phyloP scores from a whole-genome alignment of 37 sponge, comb jelly and placozoan species.

The Eunapius fragilis region DNA sequence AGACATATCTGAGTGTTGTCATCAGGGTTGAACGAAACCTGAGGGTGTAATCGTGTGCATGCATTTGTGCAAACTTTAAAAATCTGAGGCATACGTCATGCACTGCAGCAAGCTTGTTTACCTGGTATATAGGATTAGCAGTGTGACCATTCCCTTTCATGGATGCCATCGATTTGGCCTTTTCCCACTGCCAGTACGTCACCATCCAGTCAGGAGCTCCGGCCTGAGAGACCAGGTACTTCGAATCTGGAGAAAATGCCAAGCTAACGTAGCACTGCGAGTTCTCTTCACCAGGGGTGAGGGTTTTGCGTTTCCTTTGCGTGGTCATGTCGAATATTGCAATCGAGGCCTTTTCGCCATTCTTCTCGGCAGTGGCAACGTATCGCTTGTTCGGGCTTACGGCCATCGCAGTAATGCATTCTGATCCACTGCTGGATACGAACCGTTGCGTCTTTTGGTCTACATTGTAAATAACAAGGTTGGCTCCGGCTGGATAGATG shows the following conservation, averaged over 20 bases:
- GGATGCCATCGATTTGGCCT: constrained; percentile 87
- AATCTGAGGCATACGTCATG: not conserved
- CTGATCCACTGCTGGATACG: constrained; percentile 62
- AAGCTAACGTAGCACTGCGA: constrained; percentile 84
- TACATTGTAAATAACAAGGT: constrained; percentile 87
- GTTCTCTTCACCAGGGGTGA: constrained; percentile 53
- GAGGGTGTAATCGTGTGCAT: not conserved
- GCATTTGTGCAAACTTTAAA: not conserved
- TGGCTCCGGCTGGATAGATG: constrained; percentile 90
- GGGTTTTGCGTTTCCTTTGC: constrained; percentile 72
- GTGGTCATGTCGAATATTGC: constrained; percentile 88
- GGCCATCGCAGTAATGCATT: constrained; percentile 85
- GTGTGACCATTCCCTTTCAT: constrained; percentile 69
- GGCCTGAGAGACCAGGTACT: constrained; percentile 86
- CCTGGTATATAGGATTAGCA: constrained; percentile 81
- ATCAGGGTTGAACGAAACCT: constrained; percentile 98
- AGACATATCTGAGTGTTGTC: constrained; percentile 96
- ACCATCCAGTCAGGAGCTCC: constrained; percentile 77
- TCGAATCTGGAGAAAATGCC: constrained; percentile 96
- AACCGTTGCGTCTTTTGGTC: constrained; percentile 93
- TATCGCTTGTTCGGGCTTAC: constrained; percentile 93
- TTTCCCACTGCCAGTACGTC: constrained; percentile 98
- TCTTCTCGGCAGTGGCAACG: constrained; percentile 92
- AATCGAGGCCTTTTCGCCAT: constrained; percentile 80
- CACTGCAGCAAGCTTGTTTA: constrained; percentile 28